Percentiles rank a stretch among this genome's conserved stretches.
Conservation (phyloP, 1,140 invertebrate genomes). For the Hycleus phaleratus region DNA sequence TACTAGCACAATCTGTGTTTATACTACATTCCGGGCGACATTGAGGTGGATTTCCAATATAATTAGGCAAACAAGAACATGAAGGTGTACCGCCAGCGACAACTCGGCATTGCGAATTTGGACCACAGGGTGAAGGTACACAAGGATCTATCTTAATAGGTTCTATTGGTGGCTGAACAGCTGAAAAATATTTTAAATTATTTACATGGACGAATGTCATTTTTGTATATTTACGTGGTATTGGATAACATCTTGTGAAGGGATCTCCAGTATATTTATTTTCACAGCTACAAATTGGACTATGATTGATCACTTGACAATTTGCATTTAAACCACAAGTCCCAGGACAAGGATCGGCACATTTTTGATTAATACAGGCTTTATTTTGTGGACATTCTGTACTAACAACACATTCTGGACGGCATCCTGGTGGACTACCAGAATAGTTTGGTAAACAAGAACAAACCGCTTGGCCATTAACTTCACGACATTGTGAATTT, state of each 20-base stretch:
- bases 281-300: slow-evolving; percentile 50
- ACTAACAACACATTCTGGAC: slow-evolving; percentile 76
- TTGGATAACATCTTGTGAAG: slow-evolving; percentile 47
- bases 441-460: slow-evolving; percentile 56
- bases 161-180: slow-evolving; percentile 36
- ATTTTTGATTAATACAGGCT: slow-evolving; percentile 68
- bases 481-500: slow-evolving; percentile 52
- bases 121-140: slow-evolving; percentile 70
- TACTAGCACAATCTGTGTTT: slow-evolving; percentile 64
- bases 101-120: slow-evolving; percentile 67
- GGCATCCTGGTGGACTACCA: slow-evolving; percentile 59
- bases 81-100: slow-evolving; percentile 45
- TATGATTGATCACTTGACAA: slow-evolving; percentile 65
- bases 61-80: slow-evolving; percentile 59
- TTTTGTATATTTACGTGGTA: slow-evolving; percentile 16
- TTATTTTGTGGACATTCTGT: slow-evolving; percentile 66
- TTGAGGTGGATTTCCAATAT: slow-evolving; percentile 58
- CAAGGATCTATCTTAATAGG: slow-evolving; percentile 53
- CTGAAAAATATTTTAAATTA: slow-evolving; percentile 22
- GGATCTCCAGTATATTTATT: slow-evolving; percentile 48
- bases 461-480: slow-evolving; percentile 49
- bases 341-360: slow-evolving; percentile 64
- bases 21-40: slow-evolving; percentile 65
- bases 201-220: background rate
- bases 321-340: slow-evolving; percentile 64